phyloP scores from a whole-genome alignment of 1,140 invertebrate species.

The Bombus affinis region DNA sequence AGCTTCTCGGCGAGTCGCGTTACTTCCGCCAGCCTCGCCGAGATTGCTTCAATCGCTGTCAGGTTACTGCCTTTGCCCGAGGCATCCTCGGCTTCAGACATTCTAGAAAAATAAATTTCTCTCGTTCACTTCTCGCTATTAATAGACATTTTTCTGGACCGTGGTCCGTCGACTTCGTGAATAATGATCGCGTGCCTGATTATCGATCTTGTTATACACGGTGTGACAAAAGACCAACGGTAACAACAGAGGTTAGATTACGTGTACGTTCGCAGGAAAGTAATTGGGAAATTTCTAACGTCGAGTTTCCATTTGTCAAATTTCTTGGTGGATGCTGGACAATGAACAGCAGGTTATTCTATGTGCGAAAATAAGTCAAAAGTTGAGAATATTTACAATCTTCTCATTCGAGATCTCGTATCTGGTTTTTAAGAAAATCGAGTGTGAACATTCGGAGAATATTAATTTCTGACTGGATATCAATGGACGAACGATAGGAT shows the following conservation, averaged over 20 bases:
- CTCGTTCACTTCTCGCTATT: slow-evolving; percentile 37
- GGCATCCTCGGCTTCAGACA: slow-evolving; percentile 70
- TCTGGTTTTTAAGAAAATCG: not conserved
- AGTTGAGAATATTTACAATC: not conserved
- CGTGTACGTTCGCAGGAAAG: too few relatives aligned
- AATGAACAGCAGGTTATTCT: too few relatives aligned
- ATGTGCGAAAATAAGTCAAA: not conserved
- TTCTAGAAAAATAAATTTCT: slow-evolving; percentile 68
- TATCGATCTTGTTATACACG: not conserved
- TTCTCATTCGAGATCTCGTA: too few relatives aligned
- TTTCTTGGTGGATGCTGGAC: too few relatives aligned
- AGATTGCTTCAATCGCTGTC: slow-evolving; percentile 86
- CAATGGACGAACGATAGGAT: not conserved
- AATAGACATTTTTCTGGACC: slow-evolving; percentile 2
- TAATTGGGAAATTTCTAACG: too few relatives aligned
- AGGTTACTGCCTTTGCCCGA: slow-evolving; percentile 80
- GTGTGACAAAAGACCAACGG: not conserved
- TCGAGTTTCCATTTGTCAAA: too few relatives aligned
- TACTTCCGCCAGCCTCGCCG: slow-evolving; percentile 85
- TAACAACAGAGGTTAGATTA: not conserved
- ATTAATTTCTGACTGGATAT: not conserved
- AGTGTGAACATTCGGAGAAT: not conserved
- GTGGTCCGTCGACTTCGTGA: not conserved
- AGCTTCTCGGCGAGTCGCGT: slow-evolving; percentile 86
- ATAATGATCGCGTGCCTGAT: not conserved